Percentiles rank a stretch among this genome's conserved stretches.
Conservation (phyloP, 1,140 invertebrate genomes). For the Drosophila kohkoa region DNA sequence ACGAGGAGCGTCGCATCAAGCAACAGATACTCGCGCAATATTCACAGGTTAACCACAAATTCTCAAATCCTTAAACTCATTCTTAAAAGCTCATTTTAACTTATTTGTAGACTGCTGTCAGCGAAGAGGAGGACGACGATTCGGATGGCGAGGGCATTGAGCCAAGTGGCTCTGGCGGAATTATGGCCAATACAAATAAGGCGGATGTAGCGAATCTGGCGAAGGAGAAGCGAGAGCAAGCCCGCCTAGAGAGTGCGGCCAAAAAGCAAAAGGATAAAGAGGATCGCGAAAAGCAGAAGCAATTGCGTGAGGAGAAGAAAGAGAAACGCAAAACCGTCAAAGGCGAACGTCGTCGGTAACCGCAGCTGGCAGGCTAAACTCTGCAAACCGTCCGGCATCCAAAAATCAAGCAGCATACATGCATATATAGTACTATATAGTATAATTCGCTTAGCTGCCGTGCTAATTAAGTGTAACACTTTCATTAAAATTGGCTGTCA, state of each 20-base stretch:
- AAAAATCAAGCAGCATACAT: constrained; percentile 21
- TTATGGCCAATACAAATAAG: constrained; percentile 90
- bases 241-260: constrained; percentile 90
- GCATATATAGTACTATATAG: constrained; percentile 5
- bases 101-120: constrained; percentile 64
- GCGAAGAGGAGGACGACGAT: constrained; percentile 82
- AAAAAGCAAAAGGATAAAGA: constrained; percentile 96
- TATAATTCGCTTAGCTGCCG: too few relatives aligned
- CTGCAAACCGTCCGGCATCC: constrained; percentile 1
- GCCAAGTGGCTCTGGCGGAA: constrained; percentile 84
- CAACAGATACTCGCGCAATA: constrained; percentile 94
- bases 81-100: neutral
- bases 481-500: too few relatives aligned
- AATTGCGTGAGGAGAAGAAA: constrained; percentile 93
- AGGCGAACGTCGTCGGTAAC: constrained; percentile 93
- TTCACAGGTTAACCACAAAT: constrained; percentile 86
- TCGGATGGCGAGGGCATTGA: constrained; percentile 84
- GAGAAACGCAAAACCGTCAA: constrained; percentile 95
- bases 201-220: constrained; percentile 90
- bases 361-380: neutral
- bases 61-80: too few relatives aligned
- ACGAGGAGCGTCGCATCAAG: constrained; percentile 91
- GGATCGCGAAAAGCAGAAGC: constrained; percentile 93
- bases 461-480: too few relatives aligned
- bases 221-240: constrained; percentile 91